Conservation (phyloP, 2,888 invertebrate species). For the Stenodera caucasica region DNA sequence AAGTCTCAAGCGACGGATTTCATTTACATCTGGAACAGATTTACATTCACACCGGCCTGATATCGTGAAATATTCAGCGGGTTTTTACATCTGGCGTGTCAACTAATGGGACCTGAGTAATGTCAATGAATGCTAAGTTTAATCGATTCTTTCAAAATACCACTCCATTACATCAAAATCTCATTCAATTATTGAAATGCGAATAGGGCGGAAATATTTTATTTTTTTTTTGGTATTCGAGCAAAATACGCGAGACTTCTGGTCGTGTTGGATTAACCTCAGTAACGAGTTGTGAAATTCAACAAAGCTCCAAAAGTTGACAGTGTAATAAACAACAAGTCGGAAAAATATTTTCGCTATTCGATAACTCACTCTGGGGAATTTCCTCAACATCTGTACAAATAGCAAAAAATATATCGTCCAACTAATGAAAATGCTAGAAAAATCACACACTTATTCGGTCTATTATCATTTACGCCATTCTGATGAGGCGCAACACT, state of each 20-base stretch:
- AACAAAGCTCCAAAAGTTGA: slow-evolving; percentile 6
- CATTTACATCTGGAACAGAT: slow-evolving; percentile 54
- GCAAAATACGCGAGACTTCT: neutral
- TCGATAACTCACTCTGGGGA: slow-evolving; percentile 4
- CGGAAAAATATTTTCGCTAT: slow-evolving; percentile 10
- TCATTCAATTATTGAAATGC: slow-evolving; percentile 22
- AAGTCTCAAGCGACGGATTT: slow-evolving; percentile 52
- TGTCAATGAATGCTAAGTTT: slow-evolving; percentile 51
- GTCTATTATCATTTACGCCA: neutral
- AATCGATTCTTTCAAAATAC: slow-evolving; percentile 35
- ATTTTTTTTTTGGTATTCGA: neutral
- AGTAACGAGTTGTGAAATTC: slow-evolving; percentile 10
- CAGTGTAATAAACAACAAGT: slow-evolving; percentile 10
- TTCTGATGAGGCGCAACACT: neutral
- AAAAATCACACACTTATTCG: neutral
- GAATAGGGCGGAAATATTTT: too few species aligned
- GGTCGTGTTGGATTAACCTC: neutral
- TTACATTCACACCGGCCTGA: slow-evolving; percentile 50
- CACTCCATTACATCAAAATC: slow-evolving; percentile 24
- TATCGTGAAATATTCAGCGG: slow-evolving; percentile 52
- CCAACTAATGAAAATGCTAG: neutral
- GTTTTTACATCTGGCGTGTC: slow-evolving; percentile 50
- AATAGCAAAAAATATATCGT: too few species aligned
- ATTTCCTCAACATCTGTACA: neutral
- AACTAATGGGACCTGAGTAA: slow-evolving; percentile 50